Base-by-base conservation (phyloP, 2,113 vertebrate genomes). In the Cyprinodon brontotheroides region DNA sequence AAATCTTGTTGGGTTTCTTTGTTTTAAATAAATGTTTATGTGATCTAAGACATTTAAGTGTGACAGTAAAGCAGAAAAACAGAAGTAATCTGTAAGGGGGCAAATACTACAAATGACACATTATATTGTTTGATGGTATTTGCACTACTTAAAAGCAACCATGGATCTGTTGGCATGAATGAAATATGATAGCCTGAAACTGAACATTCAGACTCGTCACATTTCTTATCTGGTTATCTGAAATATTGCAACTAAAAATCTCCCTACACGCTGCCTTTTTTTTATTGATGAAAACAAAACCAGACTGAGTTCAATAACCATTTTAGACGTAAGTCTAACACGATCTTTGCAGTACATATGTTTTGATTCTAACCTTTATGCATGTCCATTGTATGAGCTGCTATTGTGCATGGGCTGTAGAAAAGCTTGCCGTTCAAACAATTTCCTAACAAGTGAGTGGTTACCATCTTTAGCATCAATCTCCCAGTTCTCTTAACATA, bases 131-230 rank as follows among this genome's bases (percentile, higher is more conserved):
- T 63, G 40, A 38, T 61, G 57, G 48, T 65, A 36, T 67, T 78
- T 45, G 72, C 60, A 63, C 39, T 62, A 57, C n/a, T 71, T 65
- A 41, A 59, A 74, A 68, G 36, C 14, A 70, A 70, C 29, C 47
- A 41, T 60, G 14, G 61, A 78, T 47, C 20, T 62, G 7, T 43
- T 8, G 41, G 60, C 59, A 68, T 72, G 71, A 71, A 69, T 74
- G 61, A 70, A 70, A 61, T 63, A 64, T 36, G 60, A 72, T 57
- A 68, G 63, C 64, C 41, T 11, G 50, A 57, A 57, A 57, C 50
- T 57, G 17, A 3, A 3, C 17, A 57, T 7, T 9, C 50, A n/a
- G 50, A 57, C 8, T 57, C 3, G 7, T n/a, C 43, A 29, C 5
- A 7, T 45, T 57, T 57, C n/a, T n/a, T 8, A 57, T 20, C 50